Evolutionary conservation across 92 coral and sea anemone genomes (phyloP), one percentile per base, ranked within the genome.

Genomic region (Chrysogorgia sp.): DNA sequence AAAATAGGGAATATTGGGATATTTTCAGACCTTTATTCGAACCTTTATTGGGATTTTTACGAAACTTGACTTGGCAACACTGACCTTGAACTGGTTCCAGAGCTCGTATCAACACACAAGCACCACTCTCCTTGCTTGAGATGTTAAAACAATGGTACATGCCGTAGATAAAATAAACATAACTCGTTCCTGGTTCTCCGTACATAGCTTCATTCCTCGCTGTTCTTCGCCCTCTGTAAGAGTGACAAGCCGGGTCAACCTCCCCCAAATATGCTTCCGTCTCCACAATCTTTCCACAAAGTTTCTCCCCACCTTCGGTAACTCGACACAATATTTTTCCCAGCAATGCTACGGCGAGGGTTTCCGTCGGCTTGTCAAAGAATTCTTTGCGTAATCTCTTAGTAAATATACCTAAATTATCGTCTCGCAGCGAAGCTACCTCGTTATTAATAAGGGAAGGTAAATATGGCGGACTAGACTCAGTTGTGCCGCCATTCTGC

Each of bases 91-190:
- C 71, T 19, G 98, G 98, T 62, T 94, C 98, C 82, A 94, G 37
- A 6, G 97, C 91, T 74, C 99, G 71, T 45, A 96, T 84, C 75
- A 96, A 82, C 14, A 91, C 99, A 63, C 97, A 92, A 6, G 96
- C 99, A 1, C 99, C 99, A 30, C 47, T 58, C 35, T 96, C 97
- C 14, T 80, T 76, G 79, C 97, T 84, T 0, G 96, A 89, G 59
- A 96, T 91, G 74, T 96, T 96, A 47, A 96, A 81, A 71, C 99
- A 96, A 74, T 87, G 86, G 66, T 96, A 90, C 96, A 96, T 96
- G 74, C 99, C 99, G 56, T 96, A 96, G 58, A 96, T 91, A 47
- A 91, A 61, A 48, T 96, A 96, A 29, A 96, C 97, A 62, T 96
- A 96, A 2, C 97, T 86, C 20, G 97, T 96, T 6, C 99, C 99